Base-by-base conservation (phyloP, 2,113 vertebrate genomes). In the Gopherus flavomarginatus region DNA sequence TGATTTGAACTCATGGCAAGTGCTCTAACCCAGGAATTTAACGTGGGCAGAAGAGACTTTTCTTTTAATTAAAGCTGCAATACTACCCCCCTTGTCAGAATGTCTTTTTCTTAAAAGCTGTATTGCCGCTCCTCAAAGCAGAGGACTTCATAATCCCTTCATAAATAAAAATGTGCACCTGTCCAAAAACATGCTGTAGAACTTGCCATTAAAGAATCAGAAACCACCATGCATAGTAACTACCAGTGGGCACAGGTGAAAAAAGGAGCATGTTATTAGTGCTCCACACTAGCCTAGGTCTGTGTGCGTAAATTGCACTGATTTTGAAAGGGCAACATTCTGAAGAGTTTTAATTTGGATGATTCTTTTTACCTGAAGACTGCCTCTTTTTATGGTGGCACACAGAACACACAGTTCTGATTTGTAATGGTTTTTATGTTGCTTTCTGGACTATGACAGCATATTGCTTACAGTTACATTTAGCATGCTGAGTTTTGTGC, bases 41-140 rank as follows among this genome's bases (percentile, higher is more conserved):
- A 86, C 53, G 44, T 44, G 84, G 31, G 83, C 27, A 44, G 24
- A 77, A 12, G 17, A 93, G 69, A 57, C 8, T 11, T 65, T 82
- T 92, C 75, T 92, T 85, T 42, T 95, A 86, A 95, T 94, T 97
- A 95, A 93, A 88, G 53, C 16, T 35, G 77, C 22, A 89, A 54
- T 85, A 81, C 56, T 84, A 81, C 93, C 83, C 93, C 83, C 49
- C 95, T 54, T 78, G 44, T 2, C 31, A 62, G 87, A 96, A 42
- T 35, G 89, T 91, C 65, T 90, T 90, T 90, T 97, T 97, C 95
- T 95, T 95, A 97, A 97, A 97, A 90, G 53, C 83, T 81, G 81
- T 29, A 85, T 89, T 85, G 89, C 93, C 93, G 95, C 89, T 92
- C 81, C 78, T 57, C 83, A 96, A 50, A 29, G 89, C 94, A n/a